A percentile compares a stretch with the other conserved stretches of the same genome.
Evolutionary conservation across 2,888 invertebrate species (phyloP).

Genomic region (Ecdyonurus torrentis): DNA sequence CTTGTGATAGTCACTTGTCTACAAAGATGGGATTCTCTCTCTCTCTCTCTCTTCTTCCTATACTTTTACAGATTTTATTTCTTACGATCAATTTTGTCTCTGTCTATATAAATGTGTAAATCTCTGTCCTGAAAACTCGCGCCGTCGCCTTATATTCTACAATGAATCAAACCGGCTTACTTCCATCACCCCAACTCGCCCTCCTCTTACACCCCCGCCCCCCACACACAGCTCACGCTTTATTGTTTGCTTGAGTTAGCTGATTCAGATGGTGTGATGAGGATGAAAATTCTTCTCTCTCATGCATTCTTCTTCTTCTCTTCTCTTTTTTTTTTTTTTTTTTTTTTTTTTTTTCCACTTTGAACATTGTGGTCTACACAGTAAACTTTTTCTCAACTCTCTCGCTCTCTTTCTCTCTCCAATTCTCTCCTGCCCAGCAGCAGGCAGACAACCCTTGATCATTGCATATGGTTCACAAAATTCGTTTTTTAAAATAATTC

Average conservation of each 20-base stretch:
- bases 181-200: background rate
- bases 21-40: background rate
- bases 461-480: background rate
- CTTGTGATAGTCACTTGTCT: background rate
- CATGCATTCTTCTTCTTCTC: background rate
- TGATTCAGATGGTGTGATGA: constrained; percentile 1
- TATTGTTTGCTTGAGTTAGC: constrained; percentile 2
- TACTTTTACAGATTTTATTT: too few species aligned
- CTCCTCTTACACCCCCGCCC: background rate
- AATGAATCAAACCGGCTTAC: background rate
- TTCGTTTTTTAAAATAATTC: background rate
- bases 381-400: background rate
- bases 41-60: background rate
- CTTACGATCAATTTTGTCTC: constrained; percentile 3
- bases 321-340: too few species aligned
- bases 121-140: background rate
- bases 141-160: background rate
- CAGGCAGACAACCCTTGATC: background rate
- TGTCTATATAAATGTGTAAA: background rate
- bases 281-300: constrained; percentile 1
- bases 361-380: background rate
- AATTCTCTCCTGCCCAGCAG: too few species aligned
- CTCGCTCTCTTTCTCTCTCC: too few species aligned
- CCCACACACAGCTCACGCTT: background rate
- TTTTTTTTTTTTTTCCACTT: background rate